These are phyloP conservation scores for Bugula neritina DNA, from an alignment of 2,888 invertebrate genomes.

Conservation along the genomic window DNA sequence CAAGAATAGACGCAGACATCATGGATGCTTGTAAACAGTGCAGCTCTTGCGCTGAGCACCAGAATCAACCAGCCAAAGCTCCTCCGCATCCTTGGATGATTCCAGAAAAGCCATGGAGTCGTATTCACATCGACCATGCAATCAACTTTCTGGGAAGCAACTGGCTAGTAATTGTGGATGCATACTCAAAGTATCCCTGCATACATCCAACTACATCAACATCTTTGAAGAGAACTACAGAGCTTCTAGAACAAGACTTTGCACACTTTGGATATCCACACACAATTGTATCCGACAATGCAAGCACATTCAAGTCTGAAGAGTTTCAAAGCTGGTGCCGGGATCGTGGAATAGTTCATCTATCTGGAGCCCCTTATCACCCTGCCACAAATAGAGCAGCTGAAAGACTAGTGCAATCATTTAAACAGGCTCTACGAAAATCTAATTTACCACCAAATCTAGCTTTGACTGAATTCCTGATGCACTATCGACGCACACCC, in stretches of 20 bases:
- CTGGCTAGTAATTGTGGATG: conserved; percentile 30
- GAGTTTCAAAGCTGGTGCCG: conserved; percentile 26
- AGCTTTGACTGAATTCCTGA: no score
- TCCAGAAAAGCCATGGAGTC: neutral
- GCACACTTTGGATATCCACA: neutral
- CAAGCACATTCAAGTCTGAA: neutral
- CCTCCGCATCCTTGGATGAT: conserved; percentile 36
- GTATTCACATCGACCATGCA: neutral
- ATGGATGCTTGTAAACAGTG: conserved; percentile 26
- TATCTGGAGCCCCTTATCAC: conserved; percentile 31
- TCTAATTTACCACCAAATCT: no score
- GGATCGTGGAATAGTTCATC: conserved; percentile 26
- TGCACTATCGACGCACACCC: no score
- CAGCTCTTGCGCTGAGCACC: conserved; percentile 31
- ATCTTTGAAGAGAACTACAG: neutral
- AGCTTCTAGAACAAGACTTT: neutral
- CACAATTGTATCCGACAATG: neutral
- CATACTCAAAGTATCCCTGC: neutral
- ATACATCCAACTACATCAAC: neutral
- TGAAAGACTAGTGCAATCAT: no score
- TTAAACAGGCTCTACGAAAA: no score
- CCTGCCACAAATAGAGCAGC: conserved; percentile 28
- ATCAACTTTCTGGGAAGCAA: neutral
- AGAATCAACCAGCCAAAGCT: conserved; percentile 32
- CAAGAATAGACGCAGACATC: conserved; percentile 30